Base-by-base conservation (phyloP, 2,113 vertebrate genomes). In the Chionis minor region DNA sequence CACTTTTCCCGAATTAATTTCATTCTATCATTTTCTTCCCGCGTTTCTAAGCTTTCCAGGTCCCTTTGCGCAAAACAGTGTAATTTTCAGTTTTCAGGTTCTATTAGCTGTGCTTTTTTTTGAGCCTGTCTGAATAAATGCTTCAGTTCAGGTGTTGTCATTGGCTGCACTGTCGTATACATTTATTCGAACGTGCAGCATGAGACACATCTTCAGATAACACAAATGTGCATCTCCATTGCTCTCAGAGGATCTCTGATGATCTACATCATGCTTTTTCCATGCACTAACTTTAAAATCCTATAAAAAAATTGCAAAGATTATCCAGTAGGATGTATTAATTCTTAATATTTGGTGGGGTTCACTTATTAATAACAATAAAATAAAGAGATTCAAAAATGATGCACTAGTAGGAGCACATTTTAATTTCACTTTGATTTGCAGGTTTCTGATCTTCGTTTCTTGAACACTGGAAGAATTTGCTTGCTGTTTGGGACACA, bases 381-480 rank as follows among this genome's bases (percentile, higher is more conserved):
- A 92, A 89, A 65, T n/a, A 67, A 92, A 63, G 4, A 74, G 30
- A 52, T 86, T 71, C 5, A 49, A 56, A 83, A 33, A 27, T 8
- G 70, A 58, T 73, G 85, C 21, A 38, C 18, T 58, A 73, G 3
- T 70, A 74, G 84, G 10, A 88, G 2, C 4, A 40, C 20, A 83
- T 67, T 40, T 78, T 9, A 71, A 80, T 86, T 95, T 83, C 26
- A 52, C 19, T 92, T 92, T 94, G 59, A 86, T 93, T 93, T 93
- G 6, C 58, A 87, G 74, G 54, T 77, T 93, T 94, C 69, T 81
- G 14, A 47, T 71, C 47, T 84, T 88, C 19, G 23, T 78, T 92
- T 93, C 47, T 83, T 78, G 45, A 96, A 77, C 30, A 30, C 5
- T 56, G 49, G 42, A 69, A 83, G 22, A 73, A 92, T 90, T 93